phyloP scores from a whole-genome alignment of 2,797 vertebrate species.

The Myotis pilosus region DNA sequence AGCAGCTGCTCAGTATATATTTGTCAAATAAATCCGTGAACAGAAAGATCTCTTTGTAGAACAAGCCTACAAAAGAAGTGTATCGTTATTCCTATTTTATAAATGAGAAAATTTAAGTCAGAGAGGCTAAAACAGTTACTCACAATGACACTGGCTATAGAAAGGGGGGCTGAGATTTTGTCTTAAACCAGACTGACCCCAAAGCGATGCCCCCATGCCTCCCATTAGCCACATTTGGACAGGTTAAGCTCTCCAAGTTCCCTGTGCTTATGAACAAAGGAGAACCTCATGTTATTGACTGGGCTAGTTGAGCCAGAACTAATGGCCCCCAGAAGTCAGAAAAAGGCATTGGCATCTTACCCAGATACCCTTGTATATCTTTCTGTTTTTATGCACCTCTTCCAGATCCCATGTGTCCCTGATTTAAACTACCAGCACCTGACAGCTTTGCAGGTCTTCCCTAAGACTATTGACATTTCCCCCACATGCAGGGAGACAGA shows the following conservation, averaged over 20 bases:
- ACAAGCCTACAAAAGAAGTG: background rate
- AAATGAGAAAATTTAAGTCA: background rate
- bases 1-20: background rate
- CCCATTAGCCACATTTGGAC: background rate
- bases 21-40: slow-evolving; percentile 28
- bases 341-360: background rate
- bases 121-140: background rate
- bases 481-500: background rate
- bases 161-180: background rate
- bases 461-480: background rate
- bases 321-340: background rate
- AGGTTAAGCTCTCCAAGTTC: background rate
- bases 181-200: background rate
- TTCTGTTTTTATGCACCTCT: background rate
- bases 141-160: background rate
- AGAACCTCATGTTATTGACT: background rate
- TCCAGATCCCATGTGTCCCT: background rate
- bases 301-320: background rate
- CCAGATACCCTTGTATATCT: background rate
- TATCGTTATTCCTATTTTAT: background rate
- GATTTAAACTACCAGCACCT: background rate
- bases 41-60: background rate
- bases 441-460: background rate
- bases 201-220: background rate
- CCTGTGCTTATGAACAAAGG: background rate